A percentile compares a stretch with the other conserved stretches of the same genome.
These are phyloP conservation scores for Glaucomys volans DNA, from an alignment of 2,113 vertebrate genomes.

Conservation along the genomic window DNA sequence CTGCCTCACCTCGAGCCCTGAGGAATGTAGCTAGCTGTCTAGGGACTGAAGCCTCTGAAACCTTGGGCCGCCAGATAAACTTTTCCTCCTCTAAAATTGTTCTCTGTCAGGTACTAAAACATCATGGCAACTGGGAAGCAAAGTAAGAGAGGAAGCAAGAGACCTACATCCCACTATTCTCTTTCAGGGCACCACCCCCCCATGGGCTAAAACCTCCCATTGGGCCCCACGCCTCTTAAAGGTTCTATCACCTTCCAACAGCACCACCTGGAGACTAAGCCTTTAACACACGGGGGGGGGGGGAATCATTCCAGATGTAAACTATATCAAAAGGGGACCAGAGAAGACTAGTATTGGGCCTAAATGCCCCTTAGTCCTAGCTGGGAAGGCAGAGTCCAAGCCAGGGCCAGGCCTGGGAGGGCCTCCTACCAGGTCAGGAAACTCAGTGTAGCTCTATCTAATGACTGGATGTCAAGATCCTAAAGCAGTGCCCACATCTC, in stretches of 20 bases:
- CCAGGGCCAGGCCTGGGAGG: not conserved
- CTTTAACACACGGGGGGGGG: too few species aligned
- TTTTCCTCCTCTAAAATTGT: too few species aligned
- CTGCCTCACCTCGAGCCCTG: too few species aligned
- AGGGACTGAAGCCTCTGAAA: too few species aligned
- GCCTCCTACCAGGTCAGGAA: not conserved
- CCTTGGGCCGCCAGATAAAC: too few species aligned
- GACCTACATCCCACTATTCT: not conserved
- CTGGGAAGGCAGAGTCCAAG: not conserved
- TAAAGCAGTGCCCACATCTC: fast-evolving
- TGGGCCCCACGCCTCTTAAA: not conserved
- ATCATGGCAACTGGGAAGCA: not conserved
- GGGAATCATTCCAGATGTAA: not conserved
- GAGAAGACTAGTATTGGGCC: not conserved
- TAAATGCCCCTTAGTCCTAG: not conserved
- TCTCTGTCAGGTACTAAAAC: too few species aligned
- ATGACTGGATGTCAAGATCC: not conserved
- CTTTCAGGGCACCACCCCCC: too few species aligned
- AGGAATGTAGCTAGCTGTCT: too few species aligned
- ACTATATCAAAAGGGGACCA: not conserved
- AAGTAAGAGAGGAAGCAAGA: not conserved
- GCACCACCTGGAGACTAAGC: too few species aligned
- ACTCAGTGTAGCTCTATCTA: fast-evolving
- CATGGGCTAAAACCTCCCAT: not conserved
- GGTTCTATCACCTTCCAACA: not conserved